Base-by-base conservation (phyloP, 92 coral and sea anemone genomes). In the Epizoanthus ramosus region DNA sequence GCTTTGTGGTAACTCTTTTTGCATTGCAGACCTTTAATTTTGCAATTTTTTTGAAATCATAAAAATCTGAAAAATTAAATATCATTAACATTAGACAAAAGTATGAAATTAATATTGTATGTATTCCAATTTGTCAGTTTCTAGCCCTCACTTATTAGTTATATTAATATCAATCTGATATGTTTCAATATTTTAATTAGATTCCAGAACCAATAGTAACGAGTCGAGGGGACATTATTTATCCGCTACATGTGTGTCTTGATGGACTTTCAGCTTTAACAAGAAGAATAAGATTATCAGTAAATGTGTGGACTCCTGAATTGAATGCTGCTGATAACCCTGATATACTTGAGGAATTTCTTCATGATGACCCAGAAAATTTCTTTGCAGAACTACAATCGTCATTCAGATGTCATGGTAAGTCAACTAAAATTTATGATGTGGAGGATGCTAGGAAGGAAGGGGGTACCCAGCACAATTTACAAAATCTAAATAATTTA, bases 281-380 rank as follows among this genome's bases (percentile, higher is more conserved):
- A 9, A 86, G 91, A 68, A 85, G 89, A 60, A 92, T 93, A 75
- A 93, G 84, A 57, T 72, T 93, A 21, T 93, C 98, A 14, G 98
- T 93, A 41, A 93, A 91, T 83, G 91, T 93, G 24, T 93, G 98
- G 98, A 93, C 95, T 7, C 98, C 93, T 60, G 98, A 91, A 63
- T 81, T 93, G 15, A 89, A 89, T 73, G 89, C 85, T n/a, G 57
- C 70, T n/a, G 81, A 74, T 14, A 37, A 68, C 50, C 74, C 72
- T 35, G 86, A 77, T 60, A 67, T 84, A 23, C 71, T 83, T 19
- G 87, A 86, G 37, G 88, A 83, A 21, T 63, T 93, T 68, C 76
- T 89, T 19, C 69, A 79, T 39, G 61, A 91, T 87, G 95, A 93
- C 23, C 94, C 94, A 58, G 93, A 93, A 47, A 92, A 89, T 59